These are phyloP conservation scores for Trachurus trachurus DNA, from an alignment of 2,797 vertebrate species.

Conservation along the genomic window DNA sequence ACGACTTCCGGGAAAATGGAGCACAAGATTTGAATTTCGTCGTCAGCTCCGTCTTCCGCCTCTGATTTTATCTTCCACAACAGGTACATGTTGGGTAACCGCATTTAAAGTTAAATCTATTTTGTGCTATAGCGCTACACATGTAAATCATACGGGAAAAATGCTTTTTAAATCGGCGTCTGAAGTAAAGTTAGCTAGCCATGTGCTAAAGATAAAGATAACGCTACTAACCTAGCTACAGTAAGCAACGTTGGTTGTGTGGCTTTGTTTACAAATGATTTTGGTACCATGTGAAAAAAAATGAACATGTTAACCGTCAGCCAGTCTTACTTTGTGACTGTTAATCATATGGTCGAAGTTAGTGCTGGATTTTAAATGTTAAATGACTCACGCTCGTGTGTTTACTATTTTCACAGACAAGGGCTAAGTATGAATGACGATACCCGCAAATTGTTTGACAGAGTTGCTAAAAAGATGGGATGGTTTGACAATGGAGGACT, in stretches of 20 bases:
- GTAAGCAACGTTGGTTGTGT: background rate
- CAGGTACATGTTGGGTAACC: constrained; percentile 8
- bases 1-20: constrained; percentile 61
- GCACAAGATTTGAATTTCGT: constrained; percentile 68
- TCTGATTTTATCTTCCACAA: background rate
- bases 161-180: background rate
- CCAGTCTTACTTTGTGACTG: background rate
- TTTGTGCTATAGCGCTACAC: accelerated
- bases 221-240: background rate
- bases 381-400: constrained; percentile 16
- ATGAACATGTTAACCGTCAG: background rate
- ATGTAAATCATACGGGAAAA: accelerated
- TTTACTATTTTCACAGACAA: constrained; percentile 9
- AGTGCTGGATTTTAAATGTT: constrained; percentile 41
- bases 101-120: background rate
- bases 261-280: background rate
- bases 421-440: constrained; percentile 71
- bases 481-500: constrained; percentile 76
- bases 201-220: constrained; percentile 37
- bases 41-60: accelerated
- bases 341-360: background rate
- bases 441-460: constrained; percentile 73
- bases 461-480: constrained; percentile 79
- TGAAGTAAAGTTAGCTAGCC: background rate
- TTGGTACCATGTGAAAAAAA: background rate